A percentile compares a stretch with the other conserved stretches of the same genome.
Evolutionary conservation across 1,140 invertebrate species (phyloP).

Genomic region (Heliconius hermathena): DNA sequence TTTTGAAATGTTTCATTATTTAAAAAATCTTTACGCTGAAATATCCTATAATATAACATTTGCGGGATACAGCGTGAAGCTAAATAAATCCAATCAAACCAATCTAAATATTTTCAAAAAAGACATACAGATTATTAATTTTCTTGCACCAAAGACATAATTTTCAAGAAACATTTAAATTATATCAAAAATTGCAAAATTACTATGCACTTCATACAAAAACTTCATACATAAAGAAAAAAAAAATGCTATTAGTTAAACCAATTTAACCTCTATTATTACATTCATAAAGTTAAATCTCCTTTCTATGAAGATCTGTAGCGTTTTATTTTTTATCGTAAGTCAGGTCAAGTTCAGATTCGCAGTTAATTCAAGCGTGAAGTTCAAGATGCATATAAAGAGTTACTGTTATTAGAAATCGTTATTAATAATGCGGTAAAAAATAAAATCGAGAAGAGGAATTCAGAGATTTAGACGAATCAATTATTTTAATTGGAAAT

Average conservation of each 20-base stretch:
- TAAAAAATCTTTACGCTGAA: no score
- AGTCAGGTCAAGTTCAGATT: slow-evolving; percentile 69
- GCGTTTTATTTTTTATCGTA: slow-evolving; percentile 42
- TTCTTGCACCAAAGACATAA: neutral
- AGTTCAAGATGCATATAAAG: slow-evolving; percentile 40
- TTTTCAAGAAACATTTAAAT: neutral
- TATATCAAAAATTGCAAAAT: neutral
- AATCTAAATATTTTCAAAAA: neutral
- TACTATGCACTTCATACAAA: neutral
- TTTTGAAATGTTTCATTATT: no score
- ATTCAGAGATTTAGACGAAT: no score
- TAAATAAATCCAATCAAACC: neutral
- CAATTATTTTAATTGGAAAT: no score
- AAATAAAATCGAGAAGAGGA: neutral
- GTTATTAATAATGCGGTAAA: neutral
- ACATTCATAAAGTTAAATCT: neutral
- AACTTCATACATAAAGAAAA: neutral
- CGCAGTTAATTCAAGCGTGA: slow-evolving; percentile 59
- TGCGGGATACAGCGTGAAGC: no score
- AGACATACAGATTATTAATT: neutral
- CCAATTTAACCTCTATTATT: neutral
- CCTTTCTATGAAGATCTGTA: neutral
- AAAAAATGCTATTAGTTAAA: neutral
- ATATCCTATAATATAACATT: no score
- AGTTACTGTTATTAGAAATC: neutral